Evolutionary conservation across 2,113 vertebrate species (phyloP), one percentile per base, ranked within the genome.

Genomic region (Gasterosteus nipponicus): DNA sequence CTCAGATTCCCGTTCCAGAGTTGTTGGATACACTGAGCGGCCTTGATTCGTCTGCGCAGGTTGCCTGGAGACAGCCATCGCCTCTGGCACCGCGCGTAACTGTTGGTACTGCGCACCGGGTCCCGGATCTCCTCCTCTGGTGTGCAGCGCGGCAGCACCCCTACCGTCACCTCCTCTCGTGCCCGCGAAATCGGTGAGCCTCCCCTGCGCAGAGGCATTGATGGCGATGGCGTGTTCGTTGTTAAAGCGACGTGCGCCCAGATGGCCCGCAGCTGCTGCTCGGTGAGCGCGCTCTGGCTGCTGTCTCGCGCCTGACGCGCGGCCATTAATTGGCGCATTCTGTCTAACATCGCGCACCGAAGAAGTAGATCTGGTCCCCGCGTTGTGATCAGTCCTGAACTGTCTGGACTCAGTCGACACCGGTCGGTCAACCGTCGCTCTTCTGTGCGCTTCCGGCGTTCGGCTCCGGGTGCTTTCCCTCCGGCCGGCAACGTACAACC

Each of bases 401-500:
- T 54, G 79, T 35, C 76, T 84, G 41, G 41, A 42, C 41, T 42
- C 41, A 38, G 35, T 22, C 51, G 51, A n/a, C 51, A 26, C 69
- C 15, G 72, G 12, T 77, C 66, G 73, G 1, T 64, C 62, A n/a
- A 60, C 54, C 29, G 71, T 35, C 7, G 51, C 53, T 59, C 80
- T 64, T 49, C 84, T 85, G 10, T 61, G 86, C 54, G 69, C 72
- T 46, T 69, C 86, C 0, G 86, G 16, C 9, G 61, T 10, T 2
- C 61, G 61, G 42, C 66, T 78, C 54, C 74, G 33, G 39, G 71
- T 86, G 58, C 56, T 73, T 35, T 91, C 86, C 31, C 84, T 69
- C 42, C 89, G 66, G 47, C 84, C 82, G 73, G 82, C 89, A 62
- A 93, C 16, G 64, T 83, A 91, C 33, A 92, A 69, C 16, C 90